Evolutionary conservation across 2,888 invertebrate species (phyloP).

Genomic region (Ophion slaviceki): DNA sequence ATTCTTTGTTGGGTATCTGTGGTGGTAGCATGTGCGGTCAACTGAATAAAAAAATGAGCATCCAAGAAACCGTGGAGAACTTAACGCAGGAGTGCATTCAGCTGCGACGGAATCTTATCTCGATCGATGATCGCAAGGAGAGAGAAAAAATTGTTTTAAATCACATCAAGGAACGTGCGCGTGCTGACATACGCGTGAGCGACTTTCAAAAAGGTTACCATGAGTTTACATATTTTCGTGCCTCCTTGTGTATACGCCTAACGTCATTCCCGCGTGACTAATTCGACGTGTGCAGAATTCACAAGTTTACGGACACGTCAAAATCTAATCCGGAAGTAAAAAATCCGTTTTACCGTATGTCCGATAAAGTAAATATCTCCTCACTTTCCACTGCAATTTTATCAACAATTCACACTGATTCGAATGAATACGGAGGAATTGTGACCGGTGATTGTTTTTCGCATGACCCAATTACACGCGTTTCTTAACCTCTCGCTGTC

Average conservation of each 20-base stretch:
- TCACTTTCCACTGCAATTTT: too few relatives aligned
- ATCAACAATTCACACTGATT: too few relatives aligned
- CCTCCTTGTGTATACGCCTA: constrained; percentile 6
- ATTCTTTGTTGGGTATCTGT: constrained; percentile 33
- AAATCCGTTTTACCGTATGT: background rate
- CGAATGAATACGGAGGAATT: background rate
- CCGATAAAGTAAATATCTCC: background rate
- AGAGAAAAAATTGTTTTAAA: constrained; percentile 84
- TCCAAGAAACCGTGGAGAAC: constrained; percentile 76
- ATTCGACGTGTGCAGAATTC: background rate
- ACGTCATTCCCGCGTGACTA: constrained; percentile 34
- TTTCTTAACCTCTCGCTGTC: background rate
- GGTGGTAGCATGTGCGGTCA: constrained; percentile 66
- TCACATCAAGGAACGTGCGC: constrained; percentile 85
- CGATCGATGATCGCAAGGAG: constrained; percentile 81
- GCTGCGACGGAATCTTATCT: constrained; percentile 84
- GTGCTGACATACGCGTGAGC: constrained; percentile 70
- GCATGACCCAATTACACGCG: background rate
- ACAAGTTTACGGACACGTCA: background rate
- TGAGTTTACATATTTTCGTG: constrained; percentile 49
- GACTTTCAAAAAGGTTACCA: constrained; percentile 81
- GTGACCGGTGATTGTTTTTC: background rate
- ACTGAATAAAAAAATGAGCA: constrained; percentile 76
- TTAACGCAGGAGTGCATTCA: constrained; percentile 85
- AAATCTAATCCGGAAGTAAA: background rate